Conservation (phyloP, 2,113 vertebrate species). For the Triplophysa rosa region DNA sequence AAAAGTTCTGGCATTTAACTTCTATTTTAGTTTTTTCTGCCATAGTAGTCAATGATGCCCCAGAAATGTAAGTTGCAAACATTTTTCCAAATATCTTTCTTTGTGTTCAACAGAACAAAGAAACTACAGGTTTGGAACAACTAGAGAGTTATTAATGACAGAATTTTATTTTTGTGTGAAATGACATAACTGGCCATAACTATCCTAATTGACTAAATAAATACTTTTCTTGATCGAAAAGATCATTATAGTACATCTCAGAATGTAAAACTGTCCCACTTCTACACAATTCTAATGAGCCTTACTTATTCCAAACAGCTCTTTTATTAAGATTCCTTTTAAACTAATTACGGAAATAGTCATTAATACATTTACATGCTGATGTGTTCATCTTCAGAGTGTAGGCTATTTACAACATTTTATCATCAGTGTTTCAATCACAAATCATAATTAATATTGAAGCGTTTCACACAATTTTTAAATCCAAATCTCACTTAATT, state of each 20-base stretch:
- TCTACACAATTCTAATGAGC: conserved; percentile 20
- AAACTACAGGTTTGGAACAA: no score
- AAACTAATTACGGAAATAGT: conserved; percentile 21
- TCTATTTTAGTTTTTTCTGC: no score
- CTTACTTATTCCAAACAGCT: not conserved
- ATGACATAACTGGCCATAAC: conserved; percentile 21
- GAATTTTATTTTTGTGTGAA: conserved; percentile 23
- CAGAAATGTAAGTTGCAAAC: no score
- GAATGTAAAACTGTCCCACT: not conserved
- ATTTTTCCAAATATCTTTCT: no score
- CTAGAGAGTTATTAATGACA: no score
- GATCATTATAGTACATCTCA: not conserved
- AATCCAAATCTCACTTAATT: not conserved
- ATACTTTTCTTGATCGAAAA: conserved; percentile 43
- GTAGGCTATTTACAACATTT: not conserved
- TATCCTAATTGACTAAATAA: conserved; percentile 41
- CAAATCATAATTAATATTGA: not conserved
- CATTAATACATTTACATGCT: conserved; percentile 11
- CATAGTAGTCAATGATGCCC: no score
- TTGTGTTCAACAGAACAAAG: no score
- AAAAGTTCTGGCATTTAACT: no score
- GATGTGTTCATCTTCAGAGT: not conserved
- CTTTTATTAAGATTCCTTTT: conserved; percentile 6
- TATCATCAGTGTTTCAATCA: not conserved
- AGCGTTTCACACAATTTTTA: not conserved